phyloP scores from a whole-genome alignment of 64 coral and sea anemone species.

The Montipora cactus region DNA sequence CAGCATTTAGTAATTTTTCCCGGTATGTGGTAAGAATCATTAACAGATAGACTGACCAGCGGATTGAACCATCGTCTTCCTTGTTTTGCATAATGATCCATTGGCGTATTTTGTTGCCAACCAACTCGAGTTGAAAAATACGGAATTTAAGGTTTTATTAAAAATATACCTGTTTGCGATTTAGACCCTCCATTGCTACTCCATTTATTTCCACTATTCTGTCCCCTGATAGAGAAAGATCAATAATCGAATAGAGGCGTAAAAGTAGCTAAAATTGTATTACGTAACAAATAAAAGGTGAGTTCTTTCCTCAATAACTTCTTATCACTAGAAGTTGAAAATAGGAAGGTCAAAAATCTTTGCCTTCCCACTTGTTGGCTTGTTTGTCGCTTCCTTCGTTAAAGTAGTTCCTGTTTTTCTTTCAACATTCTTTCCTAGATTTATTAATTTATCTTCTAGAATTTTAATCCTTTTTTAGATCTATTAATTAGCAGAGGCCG shows the following conservation, averaged over 20 bases:
- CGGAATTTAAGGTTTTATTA: neutral
- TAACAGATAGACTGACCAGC: too few species aligned
- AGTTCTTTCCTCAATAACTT: neutral
- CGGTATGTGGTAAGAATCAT: too few species aligned
- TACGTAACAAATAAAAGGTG: too few species aligned
- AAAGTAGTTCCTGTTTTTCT: neutral
- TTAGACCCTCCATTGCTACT: slow-evolving; percentile 81
- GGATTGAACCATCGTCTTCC: too few species aligned
- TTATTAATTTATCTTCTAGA: neutral
- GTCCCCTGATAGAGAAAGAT: slow-evolving; percentile 68
- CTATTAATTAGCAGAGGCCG: neutral
- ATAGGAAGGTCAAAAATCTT: neutral
- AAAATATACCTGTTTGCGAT: slow-evolving; percentile 81
- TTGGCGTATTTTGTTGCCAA: too few species aligned
- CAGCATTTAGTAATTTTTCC: too few species aligned
- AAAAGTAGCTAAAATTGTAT: too few species aligned
- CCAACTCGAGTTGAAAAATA: neutral
- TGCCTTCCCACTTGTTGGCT: neutral
- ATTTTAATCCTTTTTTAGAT: neutral
- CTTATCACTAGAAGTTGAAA: neutral
- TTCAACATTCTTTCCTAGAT: neutral
- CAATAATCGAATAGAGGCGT: too few species aligned
- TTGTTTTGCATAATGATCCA: too few species aligned
- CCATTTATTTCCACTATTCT: slow-evolving; percentile 95
- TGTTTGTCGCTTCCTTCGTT: neutral